Evolutionary conservation across 2,888 invertebrate genomes (phyloP).

Genomic region (Reticulitermes lucifugus): DNA sequence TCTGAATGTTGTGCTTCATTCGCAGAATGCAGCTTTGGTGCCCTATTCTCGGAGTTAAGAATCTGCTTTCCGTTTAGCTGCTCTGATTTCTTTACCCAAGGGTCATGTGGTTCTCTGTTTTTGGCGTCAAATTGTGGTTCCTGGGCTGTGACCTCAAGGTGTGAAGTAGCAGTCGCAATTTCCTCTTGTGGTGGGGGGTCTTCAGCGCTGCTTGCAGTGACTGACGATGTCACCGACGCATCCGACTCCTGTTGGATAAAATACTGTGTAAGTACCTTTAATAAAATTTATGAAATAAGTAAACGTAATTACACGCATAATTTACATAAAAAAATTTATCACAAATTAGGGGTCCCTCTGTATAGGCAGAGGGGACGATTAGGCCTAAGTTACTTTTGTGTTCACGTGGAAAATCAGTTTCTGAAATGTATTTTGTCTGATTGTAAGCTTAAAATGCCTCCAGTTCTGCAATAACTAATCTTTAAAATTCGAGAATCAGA

Average conservation of each 20-base stretch:
- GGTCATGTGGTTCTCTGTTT: not conserved
- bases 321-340: too few species aligned
- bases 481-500: too few species aligned
- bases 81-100: not conserved
- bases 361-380: too few species aligned
- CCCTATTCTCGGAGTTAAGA: not conserved
- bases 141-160: not conserved
- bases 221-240: not conserved
- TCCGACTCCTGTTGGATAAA: conserved; percentile 16
- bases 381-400: too few species aligned
- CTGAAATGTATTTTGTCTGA: too few species aligned
- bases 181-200: not conserved
- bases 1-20: not conserved
- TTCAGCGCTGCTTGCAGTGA: conserved; percentile 12
- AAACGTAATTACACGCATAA: too few species aligned
- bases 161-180: not conserved
- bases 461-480: too few species aligned
- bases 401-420: too few species aligned
- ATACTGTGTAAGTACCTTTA: not conserved
- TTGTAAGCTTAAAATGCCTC: too few species aligned
- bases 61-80: not conserved
- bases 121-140: not conserved
- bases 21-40: not conserved
- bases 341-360: too few species aligned
- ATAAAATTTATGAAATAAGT: too few species aligned